Conservation (phyloP, 1,140 invertebrate genomes). For the Eciton burchellii region DNA sequence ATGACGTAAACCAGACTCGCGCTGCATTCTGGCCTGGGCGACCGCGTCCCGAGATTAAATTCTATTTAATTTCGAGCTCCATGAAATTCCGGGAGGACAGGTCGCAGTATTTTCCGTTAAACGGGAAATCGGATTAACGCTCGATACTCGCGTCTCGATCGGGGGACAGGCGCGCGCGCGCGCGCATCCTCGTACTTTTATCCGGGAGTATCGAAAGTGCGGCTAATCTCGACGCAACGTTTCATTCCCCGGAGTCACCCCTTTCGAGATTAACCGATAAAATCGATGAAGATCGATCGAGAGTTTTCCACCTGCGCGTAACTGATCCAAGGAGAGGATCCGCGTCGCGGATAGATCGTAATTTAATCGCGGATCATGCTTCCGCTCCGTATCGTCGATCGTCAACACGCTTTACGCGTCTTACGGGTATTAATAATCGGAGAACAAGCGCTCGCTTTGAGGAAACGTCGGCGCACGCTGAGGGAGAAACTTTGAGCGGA, state of each 20-base stretch:
- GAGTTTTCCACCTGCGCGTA: no score
- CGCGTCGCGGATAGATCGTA: no score
- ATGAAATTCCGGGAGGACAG: constrained; percentile 73
- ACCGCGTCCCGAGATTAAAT: constrained; percentile 79
- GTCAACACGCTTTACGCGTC: neutral
- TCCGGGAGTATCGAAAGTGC: no score
- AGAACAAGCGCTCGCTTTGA: neutral
- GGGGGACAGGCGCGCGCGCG: neutral
- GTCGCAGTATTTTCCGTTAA: constrained; percentile 28
- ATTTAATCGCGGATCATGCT: no score
- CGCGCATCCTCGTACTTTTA: no score
- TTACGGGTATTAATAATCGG: neutral
- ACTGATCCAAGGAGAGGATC: no score
- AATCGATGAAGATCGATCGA: no score
- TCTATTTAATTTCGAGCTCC: constrained; percentile 81
- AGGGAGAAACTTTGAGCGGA: constrained; percentile 42
- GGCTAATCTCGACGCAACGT: no score
- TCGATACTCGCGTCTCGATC: neutral
- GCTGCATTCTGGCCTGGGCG: constrained; percentile 49
- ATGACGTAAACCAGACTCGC: constrained; percentile 83
- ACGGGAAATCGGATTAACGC: constrained; percentile 40
- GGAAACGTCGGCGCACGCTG: neutral
- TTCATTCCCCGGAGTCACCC: no score
- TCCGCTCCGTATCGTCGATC: no score
- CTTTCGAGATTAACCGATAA: no score